Base-by-base conservation (phyloP, 2,797 vertebrate genomes). In the Ambastaia sidthimunki region DNA sequence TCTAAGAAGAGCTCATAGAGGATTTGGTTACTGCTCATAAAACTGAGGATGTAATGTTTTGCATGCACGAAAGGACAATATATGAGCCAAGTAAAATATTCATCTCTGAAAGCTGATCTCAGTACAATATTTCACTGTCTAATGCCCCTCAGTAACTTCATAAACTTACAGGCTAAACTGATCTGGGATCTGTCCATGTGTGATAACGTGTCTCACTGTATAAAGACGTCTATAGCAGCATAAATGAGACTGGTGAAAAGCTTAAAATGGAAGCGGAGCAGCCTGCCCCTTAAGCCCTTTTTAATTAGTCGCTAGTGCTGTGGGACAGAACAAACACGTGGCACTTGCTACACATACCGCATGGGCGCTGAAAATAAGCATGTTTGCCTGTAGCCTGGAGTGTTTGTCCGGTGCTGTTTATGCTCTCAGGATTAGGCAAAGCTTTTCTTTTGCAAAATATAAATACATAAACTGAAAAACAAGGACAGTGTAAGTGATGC, bases 261-360 rank as follows among this genome's bases (percentile, higher is more conserved):
- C 70, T 48, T 69, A 48, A 71, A 83, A 80, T 68, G 34, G 68
- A 83, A 71, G 59, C 52, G 48, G 48, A 77, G 74, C 80, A 75
- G 74, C 76, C 70, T 75, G 80, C 37, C 76, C 31, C 76, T 65
- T 83, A 85, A 85, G 80, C 70, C 65, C 84, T 82, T 87, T 87
- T 87, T 85, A 87, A 85, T 87, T 87, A 85, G 73, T 68, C 67
- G 68, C 76, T 68, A 62, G 81, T 55, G 59, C 69, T 76, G 80
- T 54, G 67, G 77, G 80, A 78, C 31, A 80, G 71, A 76, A 71
- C 66, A 81, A 79, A 74, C 78, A 76, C 34, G n/a, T 71, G 23
- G 78, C 68, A 80, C 60, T 74, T 62, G 73, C 41, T 82, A 82
- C 77, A 78, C 80, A 85, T 76, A 69, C 76, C 80, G 13, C 72